Conservation (phyloP, 92 coral and sea anemone species). For the Porites lobata region DNA sequence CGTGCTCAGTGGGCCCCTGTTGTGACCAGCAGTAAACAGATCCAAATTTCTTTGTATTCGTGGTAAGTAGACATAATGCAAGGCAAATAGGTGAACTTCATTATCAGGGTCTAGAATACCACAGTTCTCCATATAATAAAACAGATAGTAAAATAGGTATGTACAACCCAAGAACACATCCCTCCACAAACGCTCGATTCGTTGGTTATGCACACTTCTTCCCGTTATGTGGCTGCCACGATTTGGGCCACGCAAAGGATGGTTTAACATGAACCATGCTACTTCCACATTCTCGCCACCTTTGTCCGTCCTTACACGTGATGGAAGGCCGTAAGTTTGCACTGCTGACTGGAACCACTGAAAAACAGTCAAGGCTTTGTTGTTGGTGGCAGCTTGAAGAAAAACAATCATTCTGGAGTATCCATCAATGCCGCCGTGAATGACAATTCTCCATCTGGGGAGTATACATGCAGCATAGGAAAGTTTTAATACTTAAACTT, state of each 20-base stretch:
- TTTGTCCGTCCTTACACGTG: too few relatives aligned
- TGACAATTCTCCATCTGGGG: slow-evolving; percentile 61
- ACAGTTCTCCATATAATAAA: slow-evolving; percentile 53
- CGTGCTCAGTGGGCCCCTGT: too few relatives aligned
- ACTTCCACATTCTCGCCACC: too few relatives aligned
- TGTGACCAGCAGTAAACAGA: slow-evolving; percentile 50
- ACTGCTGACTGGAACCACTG: too few relatives aligned
- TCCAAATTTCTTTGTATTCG: slow-evolving; percentile 49
- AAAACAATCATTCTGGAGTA: slow-evolving; percentile 65
- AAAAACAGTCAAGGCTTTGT: too few relatives aligned
- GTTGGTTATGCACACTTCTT: slow-evolving; percentile 44
- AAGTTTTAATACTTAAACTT: not conserved
- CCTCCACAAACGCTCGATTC: slow-evolving; percentile 58
- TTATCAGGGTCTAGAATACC: slow-evolving; percentile 42
- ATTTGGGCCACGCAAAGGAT: too few relatives aligned
- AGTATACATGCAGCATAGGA: slow-evolving; percentile 36
- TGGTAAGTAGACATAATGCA: slow-evolving; percentile 56
- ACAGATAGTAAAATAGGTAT: slow-evolving; percentile 47
- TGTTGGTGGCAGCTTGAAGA: slow-evolving; percentile 42
- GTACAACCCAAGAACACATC: slow-evolving; percentile 65
- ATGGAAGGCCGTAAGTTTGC: too few relatives aligned
- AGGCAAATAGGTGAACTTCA: slow-evolving; percentile 51
- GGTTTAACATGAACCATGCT: too few relatives aligned
- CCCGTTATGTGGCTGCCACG: too few relatives aligned
- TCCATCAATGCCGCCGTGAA: slow-evolving; percentile 67